Evolutionary conservation across 1,140 invertebrate species (phyloP).

Genomic region (Musca vetustissima): DNA sequence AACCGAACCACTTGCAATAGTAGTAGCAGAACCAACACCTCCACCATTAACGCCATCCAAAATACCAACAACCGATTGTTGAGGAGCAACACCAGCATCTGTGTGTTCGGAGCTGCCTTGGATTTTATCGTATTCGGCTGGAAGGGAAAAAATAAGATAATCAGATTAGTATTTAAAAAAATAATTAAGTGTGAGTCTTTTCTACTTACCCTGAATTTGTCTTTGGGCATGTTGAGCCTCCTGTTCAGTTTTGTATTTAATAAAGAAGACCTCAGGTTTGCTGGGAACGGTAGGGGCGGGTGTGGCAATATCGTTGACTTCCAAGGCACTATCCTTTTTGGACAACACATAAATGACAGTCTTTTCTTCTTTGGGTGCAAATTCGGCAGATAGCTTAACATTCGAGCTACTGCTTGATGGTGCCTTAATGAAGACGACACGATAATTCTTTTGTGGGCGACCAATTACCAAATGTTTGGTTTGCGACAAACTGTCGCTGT

Average conservation of each 20-base stretch:
- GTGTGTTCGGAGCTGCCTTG: conserved; percentile 25
- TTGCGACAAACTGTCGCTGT: conserved; percentile 27
- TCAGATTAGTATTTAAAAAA: too few species aligned
- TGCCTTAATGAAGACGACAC: conserved; percentile 82
- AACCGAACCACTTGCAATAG: neutral
- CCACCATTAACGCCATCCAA: neutral
- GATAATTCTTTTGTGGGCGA: conserved; percentile 74
- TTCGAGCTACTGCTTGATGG: conserved; percentile 63
- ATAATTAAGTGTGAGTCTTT: neutral
- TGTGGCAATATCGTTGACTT: conserved; percentile 30
- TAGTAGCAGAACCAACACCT: neutral
- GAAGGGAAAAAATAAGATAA: neutral
- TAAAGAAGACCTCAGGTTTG: conserved; percentile 72
- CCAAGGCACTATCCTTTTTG: conserved; percentile 58
- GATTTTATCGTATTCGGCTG: conserved; percentile 29
- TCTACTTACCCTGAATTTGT: conserved; percentile 33
- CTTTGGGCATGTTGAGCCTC: conserved; percentile 38
- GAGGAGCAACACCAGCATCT: conserved; percentile 22
- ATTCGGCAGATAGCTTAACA: conserved; percentile 62
- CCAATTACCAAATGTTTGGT: conserved; percentile 31
- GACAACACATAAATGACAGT: conserved; percentile 80
- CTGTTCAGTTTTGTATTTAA: conserved; percentile 68
- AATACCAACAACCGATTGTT: conserved; percentile 26
- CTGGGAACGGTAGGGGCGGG: conserved; percentile 61
- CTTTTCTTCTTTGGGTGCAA: conserved; percentile 70